Base-by-base conservation (phyloP, 2,797 vertebrate genomes). In the Hoplostethus atlanticus region DNA sequence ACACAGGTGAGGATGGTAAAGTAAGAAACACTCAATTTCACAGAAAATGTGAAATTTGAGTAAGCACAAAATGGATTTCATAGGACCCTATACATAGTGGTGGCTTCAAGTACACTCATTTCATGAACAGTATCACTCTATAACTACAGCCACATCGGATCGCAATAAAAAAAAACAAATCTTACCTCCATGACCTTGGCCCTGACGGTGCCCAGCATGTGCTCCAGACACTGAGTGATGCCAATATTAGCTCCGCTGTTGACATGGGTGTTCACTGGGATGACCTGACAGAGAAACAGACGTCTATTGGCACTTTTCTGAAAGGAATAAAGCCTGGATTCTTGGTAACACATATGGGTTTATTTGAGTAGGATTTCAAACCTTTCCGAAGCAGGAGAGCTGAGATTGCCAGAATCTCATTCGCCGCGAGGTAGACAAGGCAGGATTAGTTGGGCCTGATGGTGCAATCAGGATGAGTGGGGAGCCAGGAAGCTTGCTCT, bases 321-420 rank as follows among this genome's bases (percentile, higher is more conserved):
- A 42, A 6, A 69, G 4, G 13, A 10, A 58, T 1, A 21, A n/a
- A 51, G 10, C 1, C 11, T 8, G 44, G 21, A 5, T 46, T 38
- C 6, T 28, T 55, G 0, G 15, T 10, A 61, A 46, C 1, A 34
- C 0, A 30, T 9, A 12, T 17, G 53, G 3, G 47, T 63, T 56
- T n/a, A 50, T 76, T 10, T 25, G 4, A 55, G 16, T 17, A 21
- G 68, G 17, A 60, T 7, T 50, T 84, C 84, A 6, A 68, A 97
- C 98, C 97, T 99, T 99, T 76, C 98, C 98, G 64, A 99, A 91
- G 83, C 98, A 99, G 79, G 97, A 97, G 21, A 99, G 96, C 91
- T 99, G 98, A 0, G 98, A 98, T 83, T 99, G 97, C 98, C 98
- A 99, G 93, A 99, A 99, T 44, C 97, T 96, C 88, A 98, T 97